A percentile compares a stretch with the other conserved stretches of the same genome.
Conservation (phyloP, 2,797 vertebrate species). For the Darevskia mixta region DNA sequence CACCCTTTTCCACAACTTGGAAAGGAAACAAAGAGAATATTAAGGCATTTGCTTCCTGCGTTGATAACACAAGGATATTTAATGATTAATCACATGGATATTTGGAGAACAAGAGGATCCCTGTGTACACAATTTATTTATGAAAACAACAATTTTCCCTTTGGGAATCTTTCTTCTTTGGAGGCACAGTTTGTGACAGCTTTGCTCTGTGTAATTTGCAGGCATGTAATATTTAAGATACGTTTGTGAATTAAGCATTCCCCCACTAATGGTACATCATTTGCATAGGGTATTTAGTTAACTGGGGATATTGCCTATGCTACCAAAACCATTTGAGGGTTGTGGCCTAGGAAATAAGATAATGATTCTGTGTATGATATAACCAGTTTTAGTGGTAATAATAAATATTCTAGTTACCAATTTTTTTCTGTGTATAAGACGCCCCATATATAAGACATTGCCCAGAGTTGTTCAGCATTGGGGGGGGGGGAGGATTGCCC, state of each 20-base stretch:
- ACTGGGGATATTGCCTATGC: background rate
- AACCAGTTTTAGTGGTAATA: background rate
- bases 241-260: slow-evolving; percentile 22
- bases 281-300: slow-evolving; percentile 14
- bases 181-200: background rate
- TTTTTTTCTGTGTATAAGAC: too few species aligned
- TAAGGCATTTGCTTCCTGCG: slow-evolving; percentile 12
- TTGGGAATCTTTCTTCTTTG: slow-evolving; percentile 19
- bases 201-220: background rate
- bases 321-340: slow-evolving; percentile 3
- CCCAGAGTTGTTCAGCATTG: too few species aligned
- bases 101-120: background rate
- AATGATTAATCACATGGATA: slow-evolving; percentile 12
- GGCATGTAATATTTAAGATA: slow-evolving; percentile 6
- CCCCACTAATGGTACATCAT: background rate
- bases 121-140: slow-evolving; percentile 15
- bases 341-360: background rate
- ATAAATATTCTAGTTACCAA: background rate
- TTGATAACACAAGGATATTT: background rate
- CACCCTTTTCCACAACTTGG: background rate
- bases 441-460: too few species aligned
- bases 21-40: slow-evolving; percentile 24
- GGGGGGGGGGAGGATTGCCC: too few species aligned
- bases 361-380: background rate
- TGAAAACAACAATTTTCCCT: background rate